These are phyloP conservation scores for Onychomys torridus DNA, from an alignment of 2,797 vertebrate genomes.

Conservation along the genomic window DNA sequence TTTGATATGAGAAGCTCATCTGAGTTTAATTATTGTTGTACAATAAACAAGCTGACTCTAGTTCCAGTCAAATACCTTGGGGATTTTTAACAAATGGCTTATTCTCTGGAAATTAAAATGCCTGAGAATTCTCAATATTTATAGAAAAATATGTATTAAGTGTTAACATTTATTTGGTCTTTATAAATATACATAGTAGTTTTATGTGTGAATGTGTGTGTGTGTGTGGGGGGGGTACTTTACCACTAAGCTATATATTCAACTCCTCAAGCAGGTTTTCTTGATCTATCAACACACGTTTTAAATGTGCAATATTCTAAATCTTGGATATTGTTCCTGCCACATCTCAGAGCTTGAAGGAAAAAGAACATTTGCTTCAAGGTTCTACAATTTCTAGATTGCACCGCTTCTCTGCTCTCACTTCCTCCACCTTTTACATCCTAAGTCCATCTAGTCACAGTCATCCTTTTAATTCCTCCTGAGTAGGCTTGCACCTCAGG, in stretches of 20 bases:
- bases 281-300: neutral
- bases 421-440: neutral
- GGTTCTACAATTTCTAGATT: neutral
- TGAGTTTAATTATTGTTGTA: neutral
- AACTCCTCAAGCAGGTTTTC: slow-evolving; percentile 21
- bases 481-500: neutral
- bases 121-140: slow-evolving; percentile 19
- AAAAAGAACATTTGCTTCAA: neutral
- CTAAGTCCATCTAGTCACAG: neutral
- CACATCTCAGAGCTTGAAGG: neutral
- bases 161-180: slow-evolving; percentile 10
- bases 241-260: too few species aligned
- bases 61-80: neutral
- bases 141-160: neutral
- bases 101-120: slow-evolving; percentile 56
- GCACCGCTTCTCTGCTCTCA: neutral
- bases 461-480: neutral
- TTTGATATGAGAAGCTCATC: neutral
- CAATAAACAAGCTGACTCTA: neutral
- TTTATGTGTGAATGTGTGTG: neutral
- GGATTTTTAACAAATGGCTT: slow-evolving; percentile 53
- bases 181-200: slow-evolving; percentile 29
- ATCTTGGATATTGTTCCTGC: slow-evolving; percentile 4
- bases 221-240: neutral
- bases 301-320: slow-evolving; percentile 25